Evolutionary conservation across 2,888 invertebrate species (phyloP), one percentile per base, ranked within the genome.

Genomic region (Ectemnius cavifrons): DNA sequence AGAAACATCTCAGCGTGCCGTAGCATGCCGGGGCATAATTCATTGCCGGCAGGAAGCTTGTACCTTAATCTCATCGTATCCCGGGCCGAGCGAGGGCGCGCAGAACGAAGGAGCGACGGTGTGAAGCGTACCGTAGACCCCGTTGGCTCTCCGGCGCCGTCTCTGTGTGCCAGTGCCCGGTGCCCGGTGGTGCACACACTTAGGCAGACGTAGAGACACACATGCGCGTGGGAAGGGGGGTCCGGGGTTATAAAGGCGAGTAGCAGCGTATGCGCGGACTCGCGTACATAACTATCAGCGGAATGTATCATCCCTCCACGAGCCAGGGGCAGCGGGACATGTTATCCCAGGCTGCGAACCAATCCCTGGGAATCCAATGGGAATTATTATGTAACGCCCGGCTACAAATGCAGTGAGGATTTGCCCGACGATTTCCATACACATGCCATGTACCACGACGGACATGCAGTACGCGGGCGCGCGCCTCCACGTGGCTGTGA

Each of bases 41-140:
- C 85, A 86, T 86, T 82, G 85, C 79, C 79, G 78, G 82, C 85
- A 82, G 85, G 84, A 84, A 85, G 83, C 86, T 82, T 84, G 86
- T 84, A 84, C 84, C 83, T 86, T 86, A 86, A 86, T 86, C 85
- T 85, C 81, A 72, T 85, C 84, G 85, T 74, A 75, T 76, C 71
- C 73, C 63, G 69, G 37, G 67, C 66, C 75, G 72, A 64, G 72
- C 47, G 63, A 23, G 61, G 56, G 47, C 63, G 66, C 52, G 60
- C 46, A 64, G 56, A 69, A 70, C 45, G 45, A 74, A 57, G 67
- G 45, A 18, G 46, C 37, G 8, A 37, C 79, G 65, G 78, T 75
- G 81, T 75, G 81, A 79, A 81, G 78, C 81, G 73, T 76, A 73
- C 79, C 73, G 80, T 37, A 37, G 37, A 37, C 37, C 37, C 37